Evolutionary conservation across 2,888 invertebrate genomes (phyloP).

Genomic region (Melikaiella ostensackeni): DNA sequence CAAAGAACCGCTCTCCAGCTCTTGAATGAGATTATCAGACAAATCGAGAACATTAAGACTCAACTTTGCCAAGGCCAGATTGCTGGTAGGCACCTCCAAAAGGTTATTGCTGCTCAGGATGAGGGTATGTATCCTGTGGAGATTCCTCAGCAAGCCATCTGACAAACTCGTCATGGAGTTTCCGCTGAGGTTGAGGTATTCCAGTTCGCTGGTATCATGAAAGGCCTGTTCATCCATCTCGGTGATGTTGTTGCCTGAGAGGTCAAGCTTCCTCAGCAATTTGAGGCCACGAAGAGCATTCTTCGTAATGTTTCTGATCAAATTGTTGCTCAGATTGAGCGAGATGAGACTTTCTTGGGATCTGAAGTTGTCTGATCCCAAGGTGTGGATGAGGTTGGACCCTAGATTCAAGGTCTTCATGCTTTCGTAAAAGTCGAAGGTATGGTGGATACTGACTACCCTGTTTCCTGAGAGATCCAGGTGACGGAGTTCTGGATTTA

Average conservation of each 20-base stretch:
- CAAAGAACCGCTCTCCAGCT: slow-evolving; percentile 85
- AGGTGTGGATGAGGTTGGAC: slow-evolving; percentile 87
- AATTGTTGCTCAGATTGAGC: slow-evolving; percentile 88
- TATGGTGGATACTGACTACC: slow-evolving; percentile 87
- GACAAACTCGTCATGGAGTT: slow-evolving; percentile 88
- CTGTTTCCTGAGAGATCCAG: slow-evolving; percentile 91
- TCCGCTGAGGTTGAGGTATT: slow-evolving; percentile 86
- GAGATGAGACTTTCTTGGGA: slow-evolving; percentile 86
- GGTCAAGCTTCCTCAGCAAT: slow-evolving; percentile 83
- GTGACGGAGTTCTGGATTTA: slow-evolving; percentile 91
- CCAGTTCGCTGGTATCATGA: slow-evolving; percentile 85
- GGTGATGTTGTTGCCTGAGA: slow-evolving; percentile 88
- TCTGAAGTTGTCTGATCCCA: slow-evolving; percentile 91
- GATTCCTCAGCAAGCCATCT: slow-evolving; percentile 84
- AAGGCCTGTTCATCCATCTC: slow-evolving; percentile 87
- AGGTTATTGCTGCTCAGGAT: slow-evolving; percentile 89
- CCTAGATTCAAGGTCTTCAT: slow-evolving; percentile 90
- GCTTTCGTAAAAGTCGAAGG: slow-evolving; percentile 88
- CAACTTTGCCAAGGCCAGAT: slow-evolving; percentile 81
- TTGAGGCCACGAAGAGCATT: slow-evolving; percentile 87
- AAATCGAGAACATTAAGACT: slow-evolving; percentile 86
- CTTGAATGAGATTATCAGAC: slow-evolving; percentile 88
- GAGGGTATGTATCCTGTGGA: slow-evolving; percentile 84
- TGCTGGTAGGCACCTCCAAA: slow-evolving; percentile 85
- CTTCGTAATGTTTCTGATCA: slow-evolving; percentile 84